Base-by-base conservation (phyloP, 64 coral and sea anemone species). In the Actinia tenebrosa region DNA sequence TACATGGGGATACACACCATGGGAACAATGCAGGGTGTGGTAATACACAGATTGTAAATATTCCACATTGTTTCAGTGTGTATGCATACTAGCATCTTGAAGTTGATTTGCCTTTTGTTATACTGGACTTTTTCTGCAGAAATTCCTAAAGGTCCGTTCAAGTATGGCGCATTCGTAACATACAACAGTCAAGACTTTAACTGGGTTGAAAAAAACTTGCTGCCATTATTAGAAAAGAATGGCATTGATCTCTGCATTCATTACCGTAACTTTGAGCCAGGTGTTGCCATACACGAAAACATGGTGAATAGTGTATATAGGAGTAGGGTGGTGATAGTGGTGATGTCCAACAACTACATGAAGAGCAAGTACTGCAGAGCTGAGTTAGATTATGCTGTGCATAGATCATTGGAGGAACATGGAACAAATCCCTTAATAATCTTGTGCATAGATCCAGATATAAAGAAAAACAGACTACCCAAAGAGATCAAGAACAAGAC, bases 331-430 rank as follows among this genome's bases (percentile, higher is more conserved):
- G 83, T 85, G 5, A 58, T 85, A 25, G 83, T 60, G n/a, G 83
- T 64, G 25, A 85, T 85, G 56, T 85, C 83, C 3, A 85, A 64
- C 16, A 85, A 85, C 54, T 85, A 85, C n/a, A 60, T 85, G 83
- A 85, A 85, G 56, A 85, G 83, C 56, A 85, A 85, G 83, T 85
- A 61, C 23, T 85, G 83, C 60, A 55, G 60, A 23, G 50, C 53
- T 18, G 83, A 85, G n/a, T 56, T 85, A 9, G 83, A 85, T 26
- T 85, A 85, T 64, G 83, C 83, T 13, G 18, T 85, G 20, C 83
- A 85, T 18, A 23, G 83, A 30, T 4, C 26, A 10, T 5, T 85
- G 19, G 83, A 85, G 53, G 83, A 85, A 26, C 56, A 55, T 22
- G 60, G 54, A 43, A 22, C 56, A 45, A 85, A 64, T 16, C 83